These are phyloP conservation scores for Muscicapa striata DNA, from an alignment of 2,797 vertebrate genomes.

Conservation along the genomic window DNA sequence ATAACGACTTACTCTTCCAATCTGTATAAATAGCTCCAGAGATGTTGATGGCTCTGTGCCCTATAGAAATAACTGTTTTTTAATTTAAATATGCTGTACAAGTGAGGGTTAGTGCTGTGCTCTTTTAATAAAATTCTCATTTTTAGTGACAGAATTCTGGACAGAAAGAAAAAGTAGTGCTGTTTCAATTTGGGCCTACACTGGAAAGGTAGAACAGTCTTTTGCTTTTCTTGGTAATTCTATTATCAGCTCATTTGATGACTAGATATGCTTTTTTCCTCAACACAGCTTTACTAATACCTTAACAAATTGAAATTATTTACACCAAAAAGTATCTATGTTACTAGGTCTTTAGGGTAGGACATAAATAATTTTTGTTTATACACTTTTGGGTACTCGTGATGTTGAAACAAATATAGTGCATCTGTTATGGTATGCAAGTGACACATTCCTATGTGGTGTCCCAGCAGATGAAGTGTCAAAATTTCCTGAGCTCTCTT, in stretches of 20 bases:
- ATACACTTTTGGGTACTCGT: neutral
- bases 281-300: neutral
- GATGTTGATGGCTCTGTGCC: neutral
- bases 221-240: neutral
- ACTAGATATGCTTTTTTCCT: neutral
- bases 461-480: neutral
- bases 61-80: neutral
- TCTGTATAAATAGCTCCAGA: neutral
- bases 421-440: neutral
- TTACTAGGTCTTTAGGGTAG: neutral
- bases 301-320: neutral
- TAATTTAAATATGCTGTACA: neutral
- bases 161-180: neutral
- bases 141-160: neutral
- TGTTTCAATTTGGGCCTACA: neutral
- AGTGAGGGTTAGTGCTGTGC: neutral
- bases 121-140: neutral
- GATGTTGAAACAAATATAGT: neutral
- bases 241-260: neutral
- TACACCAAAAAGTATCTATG: neutral
- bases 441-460: neutral
- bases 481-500: conserved; percentile 14
- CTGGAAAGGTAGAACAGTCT: neutral
- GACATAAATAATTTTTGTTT: neutral
- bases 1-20: neutral